Conservation (phyloP, 2,888 invertebrate genomes). For the Liposcelis brunnea region DNA sequence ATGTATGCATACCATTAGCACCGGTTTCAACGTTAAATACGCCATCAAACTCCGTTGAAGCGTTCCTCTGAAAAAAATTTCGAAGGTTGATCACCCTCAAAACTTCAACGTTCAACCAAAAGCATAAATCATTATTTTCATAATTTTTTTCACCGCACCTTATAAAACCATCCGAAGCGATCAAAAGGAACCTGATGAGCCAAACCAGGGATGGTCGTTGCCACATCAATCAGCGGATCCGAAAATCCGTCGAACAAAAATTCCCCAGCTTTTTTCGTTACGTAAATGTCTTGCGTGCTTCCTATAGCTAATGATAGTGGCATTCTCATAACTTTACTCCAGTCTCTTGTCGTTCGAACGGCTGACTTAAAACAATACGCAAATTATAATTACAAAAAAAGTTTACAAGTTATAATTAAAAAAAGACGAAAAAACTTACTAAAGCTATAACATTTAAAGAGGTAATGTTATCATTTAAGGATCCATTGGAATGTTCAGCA, state of each 20-base stretch:
- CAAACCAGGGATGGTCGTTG: slow-evolving; percentile 17
- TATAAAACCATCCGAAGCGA: slow-evolving; percentile 74
- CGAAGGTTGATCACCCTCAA: too few species aligned
- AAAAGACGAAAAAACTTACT: too few species aligned
- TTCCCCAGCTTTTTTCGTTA: slow-evolving; percentile 46
- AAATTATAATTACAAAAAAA: slow-evolving; percentile 8
- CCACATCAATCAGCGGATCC: slow-evolving; percentile 45
- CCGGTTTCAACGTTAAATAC: slow-evolving; percentile 62
- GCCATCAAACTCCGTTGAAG: slow-evolving; percentile 53
- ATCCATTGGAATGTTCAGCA: slow-evolving; percentile 43
- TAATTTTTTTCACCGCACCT: slow-evolving; percentile 21
- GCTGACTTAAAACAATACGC: slow-evolving; percentile 28
- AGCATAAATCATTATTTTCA: too few species aligned
- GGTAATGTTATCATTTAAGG: slow-evolving; percentile 48
- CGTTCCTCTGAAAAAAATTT: slow-evolving; percentile 44
- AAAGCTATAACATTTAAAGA: slow-evolving; percentile 60
- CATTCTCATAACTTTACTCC: slow-evolving; percentile 27
- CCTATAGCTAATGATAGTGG: slow-evolving; percentile 23
- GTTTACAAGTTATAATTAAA: too few species aligned
- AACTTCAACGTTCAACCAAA: too few species aligned
- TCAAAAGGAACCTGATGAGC: slow-evolving; percentile 36
- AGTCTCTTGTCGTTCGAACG: slow-evolving; percentile 17
- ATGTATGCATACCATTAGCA: slow-evolving; percentile 34
- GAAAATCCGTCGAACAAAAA: slow-evolving; percentile 65
- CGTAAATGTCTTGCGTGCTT: slow-evolving; percentile 25